Base-by-base conservation (phyloP, 2,888 invertebrate genomes). In the Tinea semifulvella region DNA sequence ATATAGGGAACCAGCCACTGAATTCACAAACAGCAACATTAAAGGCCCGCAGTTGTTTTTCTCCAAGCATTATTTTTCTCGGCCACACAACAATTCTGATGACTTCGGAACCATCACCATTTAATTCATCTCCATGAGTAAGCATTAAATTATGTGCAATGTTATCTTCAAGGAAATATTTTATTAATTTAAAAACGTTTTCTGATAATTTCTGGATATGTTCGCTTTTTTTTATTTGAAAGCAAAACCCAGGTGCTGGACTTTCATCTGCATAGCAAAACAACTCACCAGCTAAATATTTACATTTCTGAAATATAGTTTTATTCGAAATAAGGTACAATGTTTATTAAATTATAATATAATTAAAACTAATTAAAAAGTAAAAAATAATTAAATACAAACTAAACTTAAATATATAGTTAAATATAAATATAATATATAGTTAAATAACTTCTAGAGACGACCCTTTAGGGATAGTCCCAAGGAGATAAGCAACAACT, bases 101-200 rank as follows among this genome's bases (percentile, higher is more conserved):
- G 16, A 74, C 69, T 47, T 81, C 67, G 13, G 65, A 58, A 1
- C 52, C 51, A 13, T 53, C 46, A 11, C 50, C 44, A 10, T 28
- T 19, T 27, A 68, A 47, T 19, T 56, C 52, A 3, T 65, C 58
- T 1, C 86, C 88, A 56, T 84, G 70, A 7, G 88, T 88, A 31
- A 93, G 74, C 49, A 88, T 87, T 31, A 94, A 58, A 63, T 93
- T 94, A 56, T 94, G 91, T 0, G 93, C 88, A 49, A 92, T 81
- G 25, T 86, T 79, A 10, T 84, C 76, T 2, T 77, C 57, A 48
- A 88, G 81, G 2, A 91, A 72, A 63, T 84, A 84, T 35, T 82
- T 59, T 4, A 88, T 62, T 4, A 88, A 57, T 51, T 65, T 74
- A 54, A 64, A 81, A 16, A 84, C 64, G 47, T 79, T 65, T 28